Evolutionary conservation across 2,888 invertebrate genomes (phyloP), one percentile per base, ranked within the genome.

Genomic region (Acronicta psi): DNA sequence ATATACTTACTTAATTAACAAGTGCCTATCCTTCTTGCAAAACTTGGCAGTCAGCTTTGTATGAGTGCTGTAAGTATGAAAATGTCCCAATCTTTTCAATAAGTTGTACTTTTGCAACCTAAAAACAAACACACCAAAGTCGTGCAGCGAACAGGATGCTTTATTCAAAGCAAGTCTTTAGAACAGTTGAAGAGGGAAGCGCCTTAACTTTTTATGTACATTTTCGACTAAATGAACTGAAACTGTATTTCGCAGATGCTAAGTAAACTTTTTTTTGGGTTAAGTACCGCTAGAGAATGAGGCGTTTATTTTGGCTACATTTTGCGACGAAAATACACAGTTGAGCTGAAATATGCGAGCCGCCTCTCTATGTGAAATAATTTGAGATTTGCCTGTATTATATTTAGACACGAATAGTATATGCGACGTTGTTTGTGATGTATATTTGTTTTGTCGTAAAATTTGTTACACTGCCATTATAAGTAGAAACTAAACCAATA

Each of bases 181-280:
- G 88, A 90, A 91, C 88, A 89, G 82, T 88, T 81, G 79, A 77
- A 78, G 82, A 84, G 88, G 88, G 87, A 84, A 83, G 84, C 80
- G 81, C 83, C 85, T 89, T 88, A 92, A 93, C 92, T 93, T 93
- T 91, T 93, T 92, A 91, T 92, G 88, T 87, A 92, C 91, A 91
- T 91, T 92, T 89, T 88, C 79, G 79, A 86, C 87, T 85, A 92
- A 93, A 93, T 93, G 92, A 93, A 90, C 85, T 90, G 91, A 90
- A 90, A 89, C 90, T 87, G 88, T 87, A 85, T 85, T 86, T 82
- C 83, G 73, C 90, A 89, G 90, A 90, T 91, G 90, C 84, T 86
- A 65, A 74, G 73, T 61, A 73, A 81, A 82, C 73, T 76, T 78
- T 57, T 75, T 79, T 68, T 62, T 59, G 63, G 66, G 73, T 67